Evolutionary conservation across 1,140 invertebrate species (phyloP), one percentile per base, ranked within the genome.

Genomic region (Microplitis mediator): DNA sequence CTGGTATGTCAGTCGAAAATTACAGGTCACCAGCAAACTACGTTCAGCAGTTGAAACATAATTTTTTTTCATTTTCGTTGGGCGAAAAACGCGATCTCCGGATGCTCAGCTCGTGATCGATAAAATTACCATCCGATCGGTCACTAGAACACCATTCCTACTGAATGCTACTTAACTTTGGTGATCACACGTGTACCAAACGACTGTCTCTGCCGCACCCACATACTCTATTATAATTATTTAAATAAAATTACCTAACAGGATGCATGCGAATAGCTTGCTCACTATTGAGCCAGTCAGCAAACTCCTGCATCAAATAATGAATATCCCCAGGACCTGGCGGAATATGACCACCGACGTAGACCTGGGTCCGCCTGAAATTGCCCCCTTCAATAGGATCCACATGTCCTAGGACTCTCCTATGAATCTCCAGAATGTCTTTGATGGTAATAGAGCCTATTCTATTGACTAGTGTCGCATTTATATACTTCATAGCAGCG

Each of bases 401-500:
- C 3, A 98, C 97, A 88, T 95, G 96, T 1, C 97, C 97, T 73
- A 99, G 84, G 0, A 99, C 96, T 76, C 97, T 89, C 69, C 92
- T 91, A 85, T 99, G 98, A 78, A 99, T 96, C 81, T 97, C 93
- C 35, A 99, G 85, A 70, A 99, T 95, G 82, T 99, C 96, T 66
- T 94, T 90, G 52, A 97, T 90, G 61, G 84, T 83, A 73, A 88
- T 86, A 16, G 83, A 84, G 32, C 84, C 83, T 35, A 80, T 79
- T 34, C 83, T 89, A 77, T 93, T 93, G 31, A 97, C 88, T 56
- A 98, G 88, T 71, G 94, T 96, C n/a, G 92, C 92, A 86, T 99
- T 99, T 9, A 99, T 93, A 84, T 94, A 99, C 79, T 97, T 96
- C 89, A 99, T 92, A 3, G 98, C 98, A 34, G 95, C 91, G 88